These are phyloP conservation scores for Eublepharis macularius DNA, from an alignment of 2,113 vertebrate genomes.

Conservation along the genomic window DNA sequence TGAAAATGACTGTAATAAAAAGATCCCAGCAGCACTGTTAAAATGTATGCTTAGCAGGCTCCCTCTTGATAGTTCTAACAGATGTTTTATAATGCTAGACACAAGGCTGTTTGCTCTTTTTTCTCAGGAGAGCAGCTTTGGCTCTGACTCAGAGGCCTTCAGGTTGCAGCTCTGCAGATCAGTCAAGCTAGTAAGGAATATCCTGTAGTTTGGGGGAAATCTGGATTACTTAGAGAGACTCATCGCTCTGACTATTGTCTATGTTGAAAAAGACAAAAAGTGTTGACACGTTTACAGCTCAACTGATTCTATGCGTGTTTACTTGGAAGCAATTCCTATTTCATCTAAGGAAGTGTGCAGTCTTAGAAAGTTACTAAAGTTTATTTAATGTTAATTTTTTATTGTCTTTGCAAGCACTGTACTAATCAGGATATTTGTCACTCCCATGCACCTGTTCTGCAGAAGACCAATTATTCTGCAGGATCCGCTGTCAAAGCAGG, in stretches of 20 bases:
- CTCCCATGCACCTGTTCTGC: background rate
- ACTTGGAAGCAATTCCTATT: background rate
- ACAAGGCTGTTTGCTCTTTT: constrained; percentile 38
- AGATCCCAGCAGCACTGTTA: constrained; percentile 75
- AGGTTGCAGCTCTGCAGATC: constrained; percentile 29
- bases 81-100: constrained; percentile 72
- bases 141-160: constrained; percentile 35
- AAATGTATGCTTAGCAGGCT: constrained; percentile 68
- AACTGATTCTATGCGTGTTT: background rate
- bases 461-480: background rate
- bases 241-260: background rate
- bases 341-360: background rate
- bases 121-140: constrained; percentile 61
- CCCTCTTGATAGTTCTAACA: constrained; percentile 71
- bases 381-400: background rate
- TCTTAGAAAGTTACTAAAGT: background rate
- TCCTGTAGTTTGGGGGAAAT: constrained; percentile 5
- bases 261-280: background rate
- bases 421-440: background rate
- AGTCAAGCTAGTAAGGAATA: background rate
- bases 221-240: background rate
- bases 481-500: too few relatives aligned
- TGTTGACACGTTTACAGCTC: background rate
- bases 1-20: constrained; percentile 76
- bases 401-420: background rate